Evolutionary conservation across 2,888 invertebrate genomes (phyloP), one percentile per base, ranked within the genome.

Genomic region (Sinohyriopsis cumingii): DNA sequence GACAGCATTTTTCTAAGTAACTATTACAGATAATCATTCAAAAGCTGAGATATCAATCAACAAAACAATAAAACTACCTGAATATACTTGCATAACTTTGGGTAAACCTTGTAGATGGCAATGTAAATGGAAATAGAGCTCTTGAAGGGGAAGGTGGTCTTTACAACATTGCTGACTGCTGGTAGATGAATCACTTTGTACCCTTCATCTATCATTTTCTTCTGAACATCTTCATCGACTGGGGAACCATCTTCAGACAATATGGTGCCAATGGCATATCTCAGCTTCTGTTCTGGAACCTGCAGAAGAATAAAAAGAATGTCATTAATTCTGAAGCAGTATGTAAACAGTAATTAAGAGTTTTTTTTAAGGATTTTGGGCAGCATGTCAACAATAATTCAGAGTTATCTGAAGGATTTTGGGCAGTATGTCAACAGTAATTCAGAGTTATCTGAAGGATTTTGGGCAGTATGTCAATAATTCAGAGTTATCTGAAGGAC

Each of bases 31-130:
- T 45, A 15, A 15, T 15, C 45, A 45, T 45, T 45, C 9, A 45
- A 45, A 9, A 7, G 3, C 45, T 12, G 2, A 15, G 15, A 15
- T 3, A 9, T 45, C 45, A 4, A 28, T 45, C 33, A 7, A 33
- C 33, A 33, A 28, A 45, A 15, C 15, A 15, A 45, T 45, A 45
- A 68, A 66, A 71, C 77, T 81, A 91, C 91, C 85, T 87, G 78
- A 55, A 91, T 86, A 81, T 91, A 91, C n/a, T 79, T 80, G 1
- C 73, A 69, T 45, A 91, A 78, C 57, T 81, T 81, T 45, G 91
- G 91, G 75, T 91, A 91, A 53, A 91, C 91, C 77, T 89, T 88
- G 69, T 83, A 84, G 6, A 90, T 83, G 53, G 90, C 91, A 68
- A 91, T 85, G 67, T 90, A 83, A 55, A 91, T 88, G 20, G 91